phyloP scores from a whole-genome alignment of 2,797 vertebrate genomes.

The Sebastiscus tertius region DNA sequence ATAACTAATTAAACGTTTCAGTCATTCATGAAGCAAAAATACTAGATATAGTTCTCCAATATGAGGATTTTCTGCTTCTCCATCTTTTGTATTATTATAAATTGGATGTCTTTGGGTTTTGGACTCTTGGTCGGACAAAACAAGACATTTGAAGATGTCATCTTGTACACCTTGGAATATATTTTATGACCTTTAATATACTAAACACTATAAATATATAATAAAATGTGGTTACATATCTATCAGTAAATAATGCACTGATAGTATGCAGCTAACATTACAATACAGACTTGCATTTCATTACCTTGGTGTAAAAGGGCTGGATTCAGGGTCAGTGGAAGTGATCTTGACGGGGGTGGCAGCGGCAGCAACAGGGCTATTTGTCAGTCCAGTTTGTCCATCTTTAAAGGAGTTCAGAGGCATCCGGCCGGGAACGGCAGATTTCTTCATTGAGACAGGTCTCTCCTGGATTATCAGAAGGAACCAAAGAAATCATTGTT shows the following conservation, averaged over 20 bases:
- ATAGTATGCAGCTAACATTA: neutral
- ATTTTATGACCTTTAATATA: neutral
- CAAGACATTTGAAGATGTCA: neutral
- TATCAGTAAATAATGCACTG: neutral
- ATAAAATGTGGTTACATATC: neutral
- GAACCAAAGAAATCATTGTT: fast-evolving
- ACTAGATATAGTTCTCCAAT: neutral
- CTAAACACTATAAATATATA: neutral
- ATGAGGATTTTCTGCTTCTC: neutral
- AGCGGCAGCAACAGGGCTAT: neutral
- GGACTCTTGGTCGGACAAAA: neutral
- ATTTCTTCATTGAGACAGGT: slow-evolving; percentile 78
- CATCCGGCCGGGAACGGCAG: slow-evolving; percentile 51
- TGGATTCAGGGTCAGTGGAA: neutral
- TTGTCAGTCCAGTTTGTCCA: neutral
- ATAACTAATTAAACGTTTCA: neutral
- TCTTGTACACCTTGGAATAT: neutral
- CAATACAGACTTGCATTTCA: neutral
- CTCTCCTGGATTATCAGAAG: slow-evolving; percentile 70
- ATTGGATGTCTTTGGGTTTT: neutral
- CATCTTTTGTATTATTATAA: neutral
- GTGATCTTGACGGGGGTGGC: neutral
- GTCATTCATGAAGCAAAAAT: neutral
- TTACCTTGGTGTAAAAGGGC: slow-evolving; percentile 64
- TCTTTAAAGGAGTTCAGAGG: slow-evolving; percentile 58